A percentile compares a stretch with the other conserved stretches of the same genome.
Evolutionary conservation across 2,113 vertebrate species (phyloP).

Genomic region (Camarhynchus parvulus): DNA sequence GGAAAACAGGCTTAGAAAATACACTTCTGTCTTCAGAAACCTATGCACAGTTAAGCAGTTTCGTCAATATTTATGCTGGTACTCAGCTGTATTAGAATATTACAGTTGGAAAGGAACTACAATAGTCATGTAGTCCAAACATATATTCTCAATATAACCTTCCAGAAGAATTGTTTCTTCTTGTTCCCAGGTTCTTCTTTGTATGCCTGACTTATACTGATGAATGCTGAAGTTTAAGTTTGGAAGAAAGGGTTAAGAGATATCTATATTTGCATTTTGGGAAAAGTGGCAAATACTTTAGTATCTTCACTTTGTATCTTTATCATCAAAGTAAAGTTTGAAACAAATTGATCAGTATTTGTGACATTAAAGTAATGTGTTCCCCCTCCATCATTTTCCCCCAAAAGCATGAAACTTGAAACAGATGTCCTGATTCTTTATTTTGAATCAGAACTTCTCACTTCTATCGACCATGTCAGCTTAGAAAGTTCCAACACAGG

Average conservation of each 20-base stretch:
- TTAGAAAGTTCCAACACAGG: conserved; percentile 60
- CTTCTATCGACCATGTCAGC: conserved; percentile 56
- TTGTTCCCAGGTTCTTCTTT: background rate
- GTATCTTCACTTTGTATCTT: background rate
- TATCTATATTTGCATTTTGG: background rate
- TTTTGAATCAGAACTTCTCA: conserved; percentile 66
- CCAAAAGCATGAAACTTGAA: conserved; percentile 31
- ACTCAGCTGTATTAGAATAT: background rate
- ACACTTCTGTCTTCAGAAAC: background rate
- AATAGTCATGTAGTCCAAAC: background rate
- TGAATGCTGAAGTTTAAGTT: background rate
- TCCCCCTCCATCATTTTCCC: background rate
- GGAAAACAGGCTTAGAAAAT: background rate
- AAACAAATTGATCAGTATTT: conserved; percentile 33
- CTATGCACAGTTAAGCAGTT: background rate
- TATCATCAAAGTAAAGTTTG: conserved; percentile 14
- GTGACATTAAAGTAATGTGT: conserved; percentile 9
- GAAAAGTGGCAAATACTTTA: background rate
- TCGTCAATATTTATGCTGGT: background rate
- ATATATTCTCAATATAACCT: background rate
- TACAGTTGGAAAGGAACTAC: background rate
- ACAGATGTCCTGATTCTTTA: conserved; percentile 66
- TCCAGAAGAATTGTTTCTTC: background rate
- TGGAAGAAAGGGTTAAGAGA: background rate
- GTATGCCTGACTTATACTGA: background rate